Conservation (phyloP, 2,113 vertebrate genomes). For the Rhabdornis inornatus region DNA sequence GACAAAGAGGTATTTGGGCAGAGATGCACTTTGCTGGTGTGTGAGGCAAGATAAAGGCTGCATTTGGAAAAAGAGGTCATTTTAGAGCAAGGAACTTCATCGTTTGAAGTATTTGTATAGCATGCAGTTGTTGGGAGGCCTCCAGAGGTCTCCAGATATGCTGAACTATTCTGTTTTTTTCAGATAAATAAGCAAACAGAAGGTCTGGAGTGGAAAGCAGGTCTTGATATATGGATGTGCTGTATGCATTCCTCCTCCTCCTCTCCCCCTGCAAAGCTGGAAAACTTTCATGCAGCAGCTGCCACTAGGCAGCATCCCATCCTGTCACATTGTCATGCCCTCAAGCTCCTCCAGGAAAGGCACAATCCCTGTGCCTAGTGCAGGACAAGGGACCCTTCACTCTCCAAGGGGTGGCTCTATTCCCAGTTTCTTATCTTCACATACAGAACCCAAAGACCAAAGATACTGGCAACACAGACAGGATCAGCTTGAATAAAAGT, state of each 20-base stretch:
- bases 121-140: neutral
- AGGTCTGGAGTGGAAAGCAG: neutral
- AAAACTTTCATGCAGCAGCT: neutral
- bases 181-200: neutral
- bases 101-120: neutral
- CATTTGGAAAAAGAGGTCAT: neutral
- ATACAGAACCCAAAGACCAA: neutral
- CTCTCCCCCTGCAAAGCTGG: neutral
- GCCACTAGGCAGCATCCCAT: neutral
- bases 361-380: accelerated
- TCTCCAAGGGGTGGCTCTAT: neutral
- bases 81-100: neutral
- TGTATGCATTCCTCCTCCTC: neutral
- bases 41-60: neutral
- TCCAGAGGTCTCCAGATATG: neutral
- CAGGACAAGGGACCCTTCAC: neutral
- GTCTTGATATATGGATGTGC: neutral
- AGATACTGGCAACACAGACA: neutral
- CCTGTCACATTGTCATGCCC: neutral
- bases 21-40: neutral
- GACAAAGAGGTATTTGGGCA: neutral
- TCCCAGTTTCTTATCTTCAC: neutral
- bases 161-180: neutral
- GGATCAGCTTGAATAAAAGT: neutral
- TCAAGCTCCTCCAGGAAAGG: neutral